Evolutionary conservation across 2,797 vertebrate genomes (phyloP).

Genomic region (Pipistrellus kuhlii): DNA sequence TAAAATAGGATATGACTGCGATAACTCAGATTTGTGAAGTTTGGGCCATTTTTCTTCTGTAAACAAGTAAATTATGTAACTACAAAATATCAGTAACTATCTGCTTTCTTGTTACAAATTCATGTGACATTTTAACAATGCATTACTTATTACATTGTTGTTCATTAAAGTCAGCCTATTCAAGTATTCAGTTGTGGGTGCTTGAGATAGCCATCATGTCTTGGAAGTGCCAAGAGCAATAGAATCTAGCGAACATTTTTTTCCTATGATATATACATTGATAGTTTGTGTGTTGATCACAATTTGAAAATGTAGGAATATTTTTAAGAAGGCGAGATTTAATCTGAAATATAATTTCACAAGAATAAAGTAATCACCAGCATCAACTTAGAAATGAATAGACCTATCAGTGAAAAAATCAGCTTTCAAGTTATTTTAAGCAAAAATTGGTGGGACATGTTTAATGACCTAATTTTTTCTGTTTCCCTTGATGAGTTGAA

Average conservation of each 20-base stretch:
- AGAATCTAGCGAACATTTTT: not conserved
- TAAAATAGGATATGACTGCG: constrained; percentile 8
- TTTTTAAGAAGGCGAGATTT: fast-evolving
- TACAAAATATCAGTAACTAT: constrained; percentile 13
- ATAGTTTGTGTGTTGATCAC: constrained; percentile 17
- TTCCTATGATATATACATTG: not conserved
- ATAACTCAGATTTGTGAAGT: constrained; percentile 45
- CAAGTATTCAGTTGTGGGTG: not conserved
- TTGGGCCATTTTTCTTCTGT: not conserved
- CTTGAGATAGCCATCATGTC: not conserved
- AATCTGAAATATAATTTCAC: constrained; percentile 64
- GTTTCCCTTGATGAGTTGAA: not conserved
- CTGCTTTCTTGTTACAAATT: constrained; percentile 53
- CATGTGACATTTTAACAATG: constrained; percentile 5
- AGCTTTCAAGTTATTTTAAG: constrained; percentile 44
- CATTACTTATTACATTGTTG: not conserved
- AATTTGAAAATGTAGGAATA: constrained; percentile 30
- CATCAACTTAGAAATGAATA: constrained; percentile 1
- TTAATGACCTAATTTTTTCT: constrained; percentile 44
- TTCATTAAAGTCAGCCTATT: constrained; percentile 1
- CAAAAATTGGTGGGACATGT: not conserved
- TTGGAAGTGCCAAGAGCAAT: constrained; percentile 13
- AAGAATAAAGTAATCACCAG: constrained; percentile 60
- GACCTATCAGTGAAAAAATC: constrained; percentile 8
- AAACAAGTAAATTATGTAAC: constrained; percentile 41